Evolutionary conservation across 2,797 vertebrate genomes (phyloP).

Genomic region (Myotis pilosus): DNA sequence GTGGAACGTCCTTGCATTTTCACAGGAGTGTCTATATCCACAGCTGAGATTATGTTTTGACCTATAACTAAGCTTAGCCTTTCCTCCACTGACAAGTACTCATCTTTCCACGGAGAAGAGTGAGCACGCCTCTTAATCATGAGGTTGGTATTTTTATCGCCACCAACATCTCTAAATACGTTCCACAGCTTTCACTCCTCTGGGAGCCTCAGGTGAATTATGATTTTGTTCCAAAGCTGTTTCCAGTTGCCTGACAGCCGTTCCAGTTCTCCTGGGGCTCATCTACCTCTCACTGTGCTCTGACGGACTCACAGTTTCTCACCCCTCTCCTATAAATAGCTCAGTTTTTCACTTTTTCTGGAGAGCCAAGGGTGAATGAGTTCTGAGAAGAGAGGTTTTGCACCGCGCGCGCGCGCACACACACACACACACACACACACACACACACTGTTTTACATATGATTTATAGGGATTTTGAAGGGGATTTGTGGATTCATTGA

Average conservation of each 20-base stretch:
- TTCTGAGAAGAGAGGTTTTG: not conserved
- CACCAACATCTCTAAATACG: not conserved
- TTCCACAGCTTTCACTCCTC: not conserved
- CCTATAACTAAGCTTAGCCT: not conserved
- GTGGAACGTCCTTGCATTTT: not conserved
- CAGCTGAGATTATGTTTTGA: not conserved
- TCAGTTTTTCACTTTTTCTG: not conserved
- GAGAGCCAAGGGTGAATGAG: not conserved
- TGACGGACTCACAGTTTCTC: not conserved
- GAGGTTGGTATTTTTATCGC: not conserved
- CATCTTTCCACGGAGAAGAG: not conserved
- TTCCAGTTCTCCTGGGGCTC: not conserved
- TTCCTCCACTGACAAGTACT: not conserved
- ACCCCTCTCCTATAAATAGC: not conserved
- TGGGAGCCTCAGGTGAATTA: not conserved
- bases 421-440: not conserved
- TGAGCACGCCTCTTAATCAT: not conserved
- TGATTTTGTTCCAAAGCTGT: slow-evolving; percentile 23
- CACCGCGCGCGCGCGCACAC: not conserved
- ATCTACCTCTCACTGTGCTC: not conserved
- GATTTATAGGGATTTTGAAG: not conserved
- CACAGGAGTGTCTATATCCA: fast-evolving
- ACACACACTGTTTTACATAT: not conserved
- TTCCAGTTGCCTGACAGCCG: not conserved
- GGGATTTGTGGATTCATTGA: not conserved